These are phyloP conservation scores for Hypotaenidia philippensis DNA, from an alignment of 2,797 vertebrate genomes.

Conservation along the genomic window DNA sequence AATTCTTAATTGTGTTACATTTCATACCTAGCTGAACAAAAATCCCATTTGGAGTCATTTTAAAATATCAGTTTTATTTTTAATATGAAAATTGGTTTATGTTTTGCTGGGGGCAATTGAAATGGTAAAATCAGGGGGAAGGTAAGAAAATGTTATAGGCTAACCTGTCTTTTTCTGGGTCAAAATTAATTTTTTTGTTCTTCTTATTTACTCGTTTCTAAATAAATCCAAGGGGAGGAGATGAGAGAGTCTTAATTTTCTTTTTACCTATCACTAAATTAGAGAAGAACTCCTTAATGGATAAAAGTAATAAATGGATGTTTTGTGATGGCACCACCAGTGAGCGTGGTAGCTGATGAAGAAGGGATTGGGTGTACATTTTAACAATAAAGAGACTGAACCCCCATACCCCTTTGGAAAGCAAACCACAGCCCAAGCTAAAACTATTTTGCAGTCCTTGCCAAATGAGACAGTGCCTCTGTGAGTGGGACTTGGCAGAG, in stretches of 20 bases:
- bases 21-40: not conserved
- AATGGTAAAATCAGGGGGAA: not conserved
- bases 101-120: not conserved
- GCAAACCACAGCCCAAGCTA: not conserved
- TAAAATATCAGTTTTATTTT: constrained; percentile 25
- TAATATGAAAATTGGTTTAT: constrained; percentile 15
- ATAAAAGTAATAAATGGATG: constrained; percentile 7
- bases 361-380: not conserved
- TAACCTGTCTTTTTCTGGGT: not conserved
- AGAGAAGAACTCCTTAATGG: constrained; percentile 32
- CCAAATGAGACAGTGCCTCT: not conserved
- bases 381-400: not conserved
- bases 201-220: not conserved
- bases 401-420: not conserved
- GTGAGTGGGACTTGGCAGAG: not conserved
- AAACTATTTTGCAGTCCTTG: not conserved
- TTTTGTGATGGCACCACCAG: not conserved
- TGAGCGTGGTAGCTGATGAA: not conserved
- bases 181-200: not conserved
- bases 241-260: not conserved
- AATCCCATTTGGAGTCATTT: not conserved
- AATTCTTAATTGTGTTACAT: not conserved
- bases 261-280: not conserved
- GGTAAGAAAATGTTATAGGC: not conserved
- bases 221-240: not conserved